Conservation (phyloP, 2,113 vertebrate genomes). For the Globicephala melas region DNA sequence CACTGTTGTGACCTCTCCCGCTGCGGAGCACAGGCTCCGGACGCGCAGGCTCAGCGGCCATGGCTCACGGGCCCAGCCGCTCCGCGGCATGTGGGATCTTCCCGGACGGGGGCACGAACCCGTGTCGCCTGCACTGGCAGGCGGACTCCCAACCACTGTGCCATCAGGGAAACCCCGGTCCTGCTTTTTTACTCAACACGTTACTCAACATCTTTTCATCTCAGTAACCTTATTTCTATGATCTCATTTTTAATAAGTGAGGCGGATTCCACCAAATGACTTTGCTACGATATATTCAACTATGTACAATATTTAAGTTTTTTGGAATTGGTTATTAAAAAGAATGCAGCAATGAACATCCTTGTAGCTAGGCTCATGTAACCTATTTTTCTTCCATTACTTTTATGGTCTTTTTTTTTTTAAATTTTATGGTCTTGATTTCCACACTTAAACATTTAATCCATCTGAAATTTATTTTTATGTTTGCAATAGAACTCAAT, state of each 20-base stretch:
- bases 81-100: too few relatives aligned
- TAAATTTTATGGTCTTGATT: neutral
- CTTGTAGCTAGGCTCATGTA: neutral
- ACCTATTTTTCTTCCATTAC: neutral
- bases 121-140: too few relatives aligned
- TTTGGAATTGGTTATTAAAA: neutral
- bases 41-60: too few relatives aligned
- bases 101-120: too few relatives aligned
- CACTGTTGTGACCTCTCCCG: too few relatives aligned
- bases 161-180: too few relatives aligned
- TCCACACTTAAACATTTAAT: neutral
- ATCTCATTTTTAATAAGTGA: neutral
- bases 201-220: neutral
- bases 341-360: neutral
- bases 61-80: too few relatives aligned
- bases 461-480: neutral
- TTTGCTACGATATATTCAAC: neutral
- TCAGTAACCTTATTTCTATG: neutral
- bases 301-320: neutral
- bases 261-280: neutral
- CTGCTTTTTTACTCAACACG: neutral
- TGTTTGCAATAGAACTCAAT: neutral
- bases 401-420: neutral
- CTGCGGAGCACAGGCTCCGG: too few relatives aligned
- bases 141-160: too few relatives aligned